phyloP scores from a whole-genome alignment of 1,140 invertebrate species.

The Plutomurus gul region DNA sequence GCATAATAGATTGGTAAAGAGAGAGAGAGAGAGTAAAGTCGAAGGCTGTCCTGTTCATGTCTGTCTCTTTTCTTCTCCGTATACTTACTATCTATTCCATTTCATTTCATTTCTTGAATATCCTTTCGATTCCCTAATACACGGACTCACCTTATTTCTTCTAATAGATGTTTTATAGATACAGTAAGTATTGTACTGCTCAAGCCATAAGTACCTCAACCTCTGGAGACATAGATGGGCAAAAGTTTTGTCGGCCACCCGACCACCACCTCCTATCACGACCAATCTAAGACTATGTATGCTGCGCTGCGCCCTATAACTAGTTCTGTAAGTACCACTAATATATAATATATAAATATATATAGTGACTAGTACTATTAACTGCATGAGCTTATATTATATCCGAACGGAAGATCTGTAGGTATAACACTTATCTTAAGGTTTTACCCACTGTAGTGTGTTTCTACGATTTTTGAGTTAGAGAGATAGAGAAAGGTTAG shows the following conservation, averaged over 20 bases:
- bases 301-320: too few species aligned
- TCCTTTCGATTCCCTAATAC: slow-evolving; percentile 1
- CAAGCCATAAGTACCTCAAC: neutral
- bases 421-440: neutral
- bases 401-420: neutral
- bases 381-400: too few species aligned
- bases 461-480: neutral
- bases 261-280: too few species aligned
- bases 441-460: neutral
- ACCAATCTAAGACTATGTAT: too few species aligned
- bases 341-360: too few species aligned
- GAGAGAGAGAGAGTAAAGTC: neutral
- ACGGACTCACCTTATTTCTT: neutral
- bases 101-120: slow-evolving; percentile 30
- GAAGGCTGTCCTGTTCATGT: slow-evolving; percentile 7
- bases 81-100: slow-evolving; percentile 17
- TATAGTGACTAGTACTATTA: too few species aligned
- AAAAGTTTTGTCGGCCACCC: neutral
- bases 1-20: too few species aligned
- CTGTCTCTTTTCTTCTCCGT: slow-evolving; percentile 2
- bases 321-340: too few species aligned
- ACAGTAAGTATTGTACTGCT: neutral
- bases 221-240: neutral
- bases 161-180: slow-evolving; percentile 10
- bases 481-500: neutral